A percentile compares a stretch with the other conserved stretches of the same genome.
phyloP scores from a whole-genome alignment of 2,888 invertebrate genomes.

The Litoditis marina region DNA sequence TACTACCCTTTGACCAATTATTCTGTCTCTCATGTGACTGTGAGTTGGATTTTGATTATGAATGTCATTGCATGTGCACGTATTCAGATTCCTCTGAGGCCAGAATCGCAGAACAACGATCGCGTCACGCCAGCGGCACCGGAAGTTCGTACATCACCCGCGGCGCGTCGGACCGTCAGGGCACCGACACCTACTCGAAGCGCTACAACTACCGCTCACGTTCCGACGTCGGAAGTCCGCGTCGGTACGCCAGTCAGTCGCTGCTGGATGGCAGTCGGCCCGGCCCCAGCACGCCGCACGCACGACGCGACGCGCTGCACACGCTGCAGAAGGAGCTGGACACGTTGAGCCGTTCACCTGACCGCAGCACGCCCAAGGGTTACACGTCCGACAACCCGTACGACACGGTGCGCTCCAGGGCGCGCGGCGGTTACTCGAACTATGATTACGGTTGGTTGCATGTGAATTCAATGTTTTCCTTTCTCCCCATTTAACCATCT shows the following conservation, averaged over 20 bases:
- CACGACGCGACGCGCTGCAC: slow-evolving; percentile 58
- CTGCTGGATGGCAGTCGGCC: slow-evolving; percentile 60
- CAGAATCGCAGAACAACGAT: slow-evolving; percentile 24
- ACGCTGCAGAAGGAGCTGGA: slow-evolving; percentile 61
- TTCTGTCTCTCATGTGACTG: no score
- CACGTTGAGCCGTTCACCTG: slow-evolving; percentile 56
- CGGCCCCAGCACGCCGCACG: slow-evolving; percentile 60
- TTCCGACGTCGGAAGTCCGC: slow-evolving; percentile 56
- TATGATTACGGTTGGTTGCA: slow-evolving; percentile 56
- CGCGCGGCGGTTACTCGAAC: slow-evolving; percentile 50
- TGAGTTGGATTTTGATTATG: no score
- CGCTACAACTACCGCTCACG: slow-evolving; percentile 61
- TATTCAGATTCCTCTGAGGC: slow-evolving; percentile 16
- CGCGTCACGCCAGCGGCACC: slow-evolving; percentile 51
- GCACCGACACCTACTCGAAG: slow-evolving; percentile 51
- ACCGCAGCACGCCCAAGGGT: slow-evolving; percentile 19
- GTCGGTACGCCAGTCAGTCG: slow-evolving; percentile 60
- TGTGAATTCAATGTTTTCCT: no score
- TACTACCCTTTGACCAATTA: no score
- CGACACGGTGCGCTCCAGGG: slow-evolving; percentile 51
- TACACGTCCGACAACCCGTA: slow-evolving; percentile 55
- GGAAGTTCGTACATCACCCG: slow-evolving; percentile 54
- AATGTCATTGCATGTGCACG: no score
- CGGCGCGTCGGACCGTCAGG: slow-evolving; percentile 39
- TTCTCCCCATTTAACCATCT: no score